Evolutionary conservation across 2,888 invertebrate genomes (phyloP), one percentile per base, ranked within the genome.

Genomic region (Phyto melanocephala): DNA sequence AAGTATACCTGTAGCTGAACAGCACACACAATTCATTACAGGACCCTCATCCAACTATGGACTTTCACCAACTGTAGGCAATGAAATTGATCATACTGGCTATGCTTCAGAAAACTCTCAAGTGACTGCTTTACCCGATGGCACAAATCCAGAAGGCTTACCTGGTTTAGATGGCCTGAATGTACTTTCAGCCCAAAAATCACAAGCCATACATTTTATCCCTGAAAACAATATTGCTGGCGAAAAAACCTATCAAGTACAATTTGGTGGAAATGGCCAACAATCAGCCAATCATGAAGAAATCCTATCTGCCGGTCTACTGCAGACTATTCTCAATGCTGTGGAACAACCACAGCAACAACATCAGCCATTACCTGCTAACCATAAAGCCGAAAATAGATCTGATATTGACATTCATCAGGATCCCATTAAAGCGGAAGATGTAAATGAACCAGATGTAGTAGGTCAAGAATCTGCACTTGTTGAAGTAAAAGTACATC

Each of bases 311-410:
- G 95, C 96, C 87, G 96, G 95, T 1, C 92, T 97, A 0, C 89
- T 96, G 1, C 96, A 96, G 88, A 95, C 96, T 67, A 96, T 97
- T 74, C 89, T 97, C 1, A 94, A 95, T 81, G 96, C 96, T 0
- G 96, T 96, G 60, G 96, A 96, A 87, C 94, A 96, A 84, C 95
- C 95, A 0, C 87, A 91, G 56, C 62, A 74, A 7, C 85, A 86
- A 67, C 81, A 85, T 88, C 84, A 84, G 8, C 60, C 76, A 6
- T 62, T 81, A n/a, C 84, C 83, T 1, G 74, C 86, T 28, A 87
- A 86, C 52, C 89, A 87, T 42, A 87, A 86, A 24, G 87, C 88
- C 0, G 89, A 90, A 70, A 88, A 85, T 60, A 89, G 90, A 22
- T 87, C 90, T 2, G 90, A 90, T 35, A 79, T 79, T 56, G 86